Base-by-base conservation (phyloP, 2,888 invertebrate species). In the Meiosimyza decipiens region DNA sequence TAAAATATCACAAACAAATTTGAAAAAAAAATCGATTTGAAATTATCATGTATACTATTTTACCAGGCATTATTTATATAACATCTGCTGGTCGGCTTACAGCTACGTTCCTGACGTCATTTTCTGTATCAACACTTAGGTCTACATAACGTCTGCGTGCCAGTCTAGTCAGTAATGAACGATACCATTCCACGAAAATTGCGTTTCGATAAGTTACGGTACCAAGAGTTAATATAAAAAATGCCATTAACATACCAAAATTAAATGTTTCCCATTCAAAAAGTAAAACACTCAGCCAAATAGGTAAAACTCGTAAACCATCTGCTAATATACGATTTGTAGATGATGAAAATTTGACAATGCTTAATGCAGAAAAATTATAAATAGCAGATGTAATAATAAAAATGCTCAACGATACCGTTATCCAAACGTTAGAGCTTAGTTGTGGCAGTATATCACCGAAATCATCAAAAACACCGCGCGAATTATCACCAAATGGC, bases 261-360 rank as follows among this genome's bases (percentile, higher is more conserved):
- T 94, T 92, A 87, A 98, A 95, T 1, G 83, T 80, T 87, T 98
- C 96, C 92, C 95, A 95, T 52, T 89, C 83, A 50, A 97, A 88
- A 0, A 89, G 87, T 60, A 98, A 88, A 0, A 94, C 93, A 69
- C 95, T 90, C 74, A 90, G 88, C 97, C 97, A 99, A 81, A 98
- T 94, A n/a, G 97, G 90, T 62, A 97, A 88, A 0, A 96, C 96
- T 77, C 97, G 88, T n/a, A 95, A 89, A 68, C 94, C 94, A 84
- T 97, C 97, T 63, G 97, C 88, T 13, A 97, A 93, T 93, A 96
- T 94, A 76, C 97, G 89, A 3, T 95, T 95, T 0, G 96, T 96
- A 1, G 98, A 97, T 2, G 95, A 97, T 81, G 97, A 90, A 86
- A 97, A 95, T 88, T 97, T 98, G 0, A 97, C 96, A 5, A 98